Conservation (phyloP, 92 coral and sea anemone species). For the Micromussa lordhowensis region DNA sequence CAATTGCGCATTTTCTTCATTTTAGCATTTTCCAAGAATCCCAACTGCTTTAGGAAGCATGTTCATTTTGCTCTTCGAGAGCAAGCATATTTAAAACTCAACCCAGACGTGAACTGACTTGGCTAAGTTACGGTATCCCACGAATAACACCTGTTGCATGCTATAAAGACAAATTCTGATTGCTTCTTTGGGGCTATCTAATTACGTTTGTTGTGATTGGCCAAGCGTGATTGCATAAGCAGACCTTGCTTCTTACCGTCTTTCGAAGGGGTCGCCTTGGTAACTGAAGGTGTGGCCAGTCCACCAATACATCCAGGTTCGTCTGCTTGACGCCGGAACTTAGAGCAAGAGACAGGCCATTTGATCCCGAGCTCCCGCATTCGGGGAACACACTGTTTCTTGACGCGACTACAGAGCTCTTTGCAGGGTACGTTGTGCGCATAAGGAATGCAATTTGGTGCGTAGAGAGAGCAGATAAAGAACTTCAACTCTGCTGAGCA, state of each 20-base stretch:
- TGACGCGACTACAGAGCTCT: constrained; percentile 34
- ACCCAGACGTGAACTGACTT: no score
- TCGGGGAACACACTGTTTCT: constrained; percentile 11
- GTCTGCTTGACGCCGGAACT: constrained; percentile 20
- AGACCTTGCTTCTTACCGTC: not conserved
- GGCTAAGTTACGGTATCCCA: no score
- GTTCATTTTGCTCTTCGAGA: no score
- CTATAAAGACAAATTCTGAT: no score
- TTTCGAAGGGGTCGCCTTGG: not conserved
- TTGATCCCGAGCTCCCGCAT: constrained; percentile 26
- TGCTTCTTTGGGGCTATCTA: no score
- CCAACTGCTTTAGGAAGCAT: no score
- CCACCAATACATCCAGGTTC: not conserved
- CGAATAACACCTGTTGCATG: no score
- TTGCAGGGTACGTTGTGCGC: constrained; percentile 21
- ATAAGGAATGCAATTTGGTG: constrained; percentile 19
- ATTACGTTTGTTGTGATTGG: not conserved
- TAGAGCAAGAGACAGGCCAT: constrained; percentile 36
- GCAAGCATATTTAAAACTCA: no score
- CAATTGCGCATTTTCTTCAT: no score
- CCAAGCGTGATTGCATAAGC: not conserved
- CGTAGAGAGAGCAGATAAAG: constrained; percentile 43
- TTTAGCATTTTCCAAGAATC: no score
- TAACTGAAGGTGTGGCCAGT: not conserved
- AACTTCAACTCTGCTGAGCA: constrained; percentile 28